Evolutionary conservation across 2,113 vertebrate genomes (phyloP), one percentile per base, ranked within the genome.

Genomic region (Perca schrenkii): DNA sequence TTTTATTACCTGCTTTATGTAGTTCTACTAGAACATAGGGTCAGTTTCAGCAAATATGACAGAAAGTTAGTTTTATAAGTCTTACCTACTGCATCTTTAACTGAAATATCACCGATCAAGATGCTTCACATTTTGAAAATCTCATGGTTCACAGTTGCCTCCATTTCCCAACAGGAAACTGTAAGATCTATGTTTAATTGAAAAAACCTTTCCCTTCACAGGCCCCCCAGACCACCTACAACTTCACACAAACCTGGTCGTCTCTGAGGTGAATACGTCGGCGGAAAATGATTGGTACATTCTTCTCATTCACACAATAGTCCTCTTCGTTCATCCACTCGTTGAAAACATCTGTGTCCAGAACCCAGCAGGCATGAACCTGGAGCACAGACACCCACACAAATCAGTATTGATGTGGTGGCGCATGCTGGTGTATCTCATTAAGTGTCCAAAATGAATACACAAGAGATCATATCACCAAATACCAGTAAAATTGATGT

Each of bases 271-370:
- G 96, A 92, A 98, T 96, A 15, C 96, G 96, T 82, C 95, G 96
- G 4, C 97, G 97, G 65, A 96, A 95, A 69, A 95, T 95, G 76
- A 97, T 83, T 0, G 95, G 94, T 57, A 96, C 94, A 86, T 95
- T 97, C 87, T 94, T 97, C 76, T 99, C 98, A 50, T 99, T 96
- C 2, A 98, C 96, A 85, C 96, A 97, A 1, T 99, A 99, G 93
- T 99, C 98, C 88, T 99, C 98, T 52, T 99, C 98, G 6, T 99
- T 99, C 98, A 99, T 99, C 98, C 98, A 99, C 70, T 99, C 98
- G 1, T 99, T 99, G 90, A 98, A 99, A 43, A 95, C 40, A 6
- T 98, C 98, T 0, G 97, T 97, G 91, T 99, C 98, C 88, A 98
- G 88, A 89, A 98, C 92, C 98, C 98, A 99, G 89, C 96, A 96